Evolutionary conservation across 2,797 vertebrate species (phyloP).

Genomic region (Sebastes itinus): DNA sequence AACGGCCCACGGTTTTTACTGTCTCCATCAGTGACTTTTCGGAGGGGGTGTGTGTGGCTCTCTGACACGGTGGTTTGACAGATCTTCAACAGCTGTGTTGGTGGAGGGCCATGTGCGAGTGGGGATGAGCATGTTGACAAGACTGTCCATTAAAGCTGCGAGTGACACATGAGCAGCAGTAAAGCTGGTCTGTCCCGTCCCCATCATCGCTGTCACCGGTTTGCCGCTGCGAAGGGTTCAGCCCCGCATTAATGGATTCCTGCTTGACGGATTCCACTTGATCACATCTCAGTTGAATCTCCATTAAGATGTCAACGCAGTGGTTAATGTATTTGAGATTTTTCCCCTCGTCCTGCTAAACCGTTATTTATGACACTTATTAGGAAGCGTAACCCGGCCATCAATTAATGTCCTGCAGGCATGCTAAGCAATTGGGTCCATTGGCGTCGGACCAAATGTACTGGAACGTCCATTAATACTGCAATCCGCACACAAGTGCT

Average conservation of each 20-base stretch:
- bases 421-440: constrained; percentile 79
- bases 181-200: constrained; percentile 62
- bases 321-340: constrained; percentile 82
- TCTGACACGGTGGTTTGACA: constrained; percentile 71
- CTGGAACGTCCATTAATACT: constrained; percentile 81
- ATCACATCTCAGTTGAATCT: constrained; percentile 82
- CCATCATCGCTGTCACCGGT: constrained; percentile 57
- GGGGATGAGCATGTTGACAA: constrained; percentile 75
- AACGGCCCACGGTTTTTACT: constrained; percentile 75
- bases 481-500: constrained; percentile 73
- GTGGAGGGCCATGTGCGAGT: constrained; percentile 72
- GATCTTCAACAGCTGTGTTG: constrained; percentile 82
- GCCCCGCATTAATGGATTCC: constrained; percentile 73
- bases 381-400: constrained; percentile 82
- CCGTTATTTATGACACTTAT: constrained; percentile 87
- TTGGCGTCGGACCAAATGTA: constrained; percentile 82
- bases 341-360: constrained; percentile 79
- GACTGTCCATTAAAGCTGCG: constrained; percentile 71
- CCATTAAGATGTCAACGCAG: constrained; percentile 86
- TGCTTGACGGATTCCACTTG: constrained; percentile 76
- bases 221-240: constrained; percentile 43
- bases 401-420: constrained; percentile 85
- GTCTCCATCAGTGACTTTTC: constrained; percentile 74
- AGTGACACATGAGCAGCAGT: constrained; percentile 71
- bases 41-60: constrained; percentile 61